Percentiles rank a stretch among this genome's conserved stretches.
Conservation (phyloP, 2,113 vertebrate genomes). For the Gavialis gangeticus region DNA sequence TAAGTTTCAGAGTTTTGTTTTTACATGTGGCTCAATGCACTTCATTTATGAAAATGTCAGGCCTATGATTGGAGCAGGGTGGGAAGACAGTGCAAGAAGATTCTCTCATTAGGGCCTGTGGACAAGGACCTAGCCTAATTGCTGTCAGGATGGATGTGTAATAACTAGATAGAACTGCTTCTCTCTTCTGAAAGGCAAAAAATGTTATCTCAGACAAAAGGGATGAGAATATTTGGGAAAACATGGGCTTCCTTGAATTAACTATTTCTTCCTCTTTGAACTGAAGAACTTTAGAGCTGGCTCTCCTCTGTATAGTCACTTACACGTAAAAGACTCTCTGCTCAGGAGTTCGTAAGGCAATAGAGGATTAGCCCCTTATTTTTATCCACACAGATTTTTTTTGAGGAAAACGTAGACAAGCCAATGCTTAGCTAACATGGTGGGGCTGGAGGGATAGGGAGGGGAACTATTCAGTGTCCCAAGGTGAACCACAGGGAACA, state of each 20-base stretch:
- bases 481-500: background rate
- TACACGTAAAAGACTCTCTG: background rate
- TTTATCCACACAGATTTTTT: background rate
- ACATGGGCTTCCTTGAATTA: conserved; percentile 58
- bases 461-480: background rate
- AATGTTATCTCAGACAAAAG: conserved; percentile 22
- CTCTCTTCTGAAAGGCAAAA: conserved; percentile 45
- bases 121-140: background rate
- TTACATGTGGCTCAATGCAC: background rate
- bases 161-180: conserved; percentile 52
- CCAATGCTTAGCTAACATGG: background rate
- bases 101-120: background rate
- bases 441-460: no score
- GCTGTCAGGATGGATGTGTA: background rate
- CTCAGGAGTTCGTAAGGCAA: background rate
- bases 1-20: background rate
- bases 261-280: conserved; percentile 67
- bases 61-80: background rate
- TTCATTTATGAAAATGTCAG: background rate
- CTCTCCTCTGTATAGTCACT: background rate
- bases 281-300: background rate
- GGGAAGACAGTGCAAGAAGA: background rate
- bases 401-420: background rate
- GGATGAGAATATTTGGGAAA: conserved; percentile 47
- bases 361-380: background rate